Percentiles rank a stretch among this genome's conserved stretches.
phyloP scores from a whole-genome alignment of 2,797 vertebrate species.

The Smutsia temminckii region DNA sequence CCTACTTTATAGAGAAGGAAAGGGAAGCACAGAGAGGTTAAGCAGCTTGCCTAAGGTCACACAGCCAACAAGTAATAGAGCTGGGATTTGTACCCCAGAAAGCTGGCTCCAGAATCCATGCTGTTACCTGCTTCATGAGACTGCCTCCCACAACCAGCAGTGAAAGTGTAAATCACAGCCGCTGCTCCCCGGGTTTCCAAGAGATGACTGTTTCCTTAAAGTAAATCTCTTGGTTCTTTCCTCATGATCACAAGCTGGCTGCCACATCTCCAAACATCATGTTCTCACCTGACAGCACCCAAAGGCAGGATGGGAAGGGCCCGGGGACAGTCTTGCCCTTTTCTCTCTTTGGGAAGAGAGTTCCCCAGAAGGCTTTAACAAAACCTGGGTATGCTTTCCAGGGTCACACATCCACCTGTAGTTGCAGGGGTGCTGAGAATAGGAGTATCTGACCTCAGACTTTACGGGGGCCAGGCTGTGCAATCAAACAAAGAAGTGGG shows the following conservation, averaged over 20 bases:
- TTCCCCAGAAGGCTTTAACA: not conserved
- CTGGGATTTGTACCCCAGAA: not conserved
- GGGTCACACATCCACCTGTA: not conserved
- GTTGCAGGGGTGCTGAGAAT: not conserved
- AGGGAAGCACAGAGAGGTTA: not conserved
- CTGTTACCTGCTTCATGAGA: not conserved
- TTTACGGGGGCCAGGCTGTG: not conserved
- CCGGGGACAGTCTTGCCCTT: not conserved
- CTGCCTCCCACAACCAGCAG: accelerated
- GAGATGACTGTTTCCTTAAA: not conserved
- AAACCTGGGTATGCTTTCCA: not conserved
- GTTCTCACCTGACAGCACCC: not conserved
- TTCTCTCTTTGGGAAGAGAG: not conserved
- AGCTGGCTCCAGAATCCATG: not conserved
- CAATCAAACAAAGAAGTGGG: not conserved
- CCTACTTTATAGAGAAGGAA: not conserved
- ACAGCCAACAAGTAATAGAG: not conserved
- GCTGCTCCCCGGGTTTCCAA: accelerated
- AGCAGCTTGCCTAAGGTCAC: not conserved
- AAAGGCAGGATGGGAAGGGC: not conserved
- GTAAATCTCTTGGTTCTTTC: not conserved
- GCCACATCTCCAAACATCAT: not conserved
- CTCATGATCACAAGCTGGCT: not conserved
- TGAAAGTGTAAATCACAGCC: not conserved
- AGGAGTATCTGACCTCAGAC: not conserved